Conservation (phyloP, 2,797 vertebrate genomes). For the Delichon dasypus region DNA sequence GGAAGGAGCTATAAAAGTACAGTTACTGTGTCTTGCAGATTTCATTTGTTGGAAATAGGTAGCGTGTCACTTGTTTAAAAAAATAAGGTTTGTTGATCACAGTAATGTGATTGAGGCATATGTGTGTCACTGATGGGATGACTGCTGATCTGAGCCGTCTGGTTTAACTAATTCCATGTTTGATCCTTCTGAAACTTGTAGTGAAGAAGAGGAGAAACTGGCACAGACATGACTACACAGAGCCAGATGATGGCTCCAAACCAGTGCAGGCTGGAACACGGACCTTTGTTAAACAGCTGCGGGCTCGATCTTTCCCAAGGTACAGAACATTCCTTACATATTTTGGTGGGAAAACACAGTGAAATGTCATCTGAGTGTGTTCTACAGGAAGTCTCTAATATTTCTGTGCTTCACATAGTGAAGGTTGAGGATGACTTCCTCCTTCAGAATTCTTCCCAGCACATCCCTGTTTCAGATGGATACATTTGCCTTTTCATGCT, state of each 20-base stretch:
- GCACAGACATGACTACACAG: constrained; percentile 98
- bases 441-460: not conserved
- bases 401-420: not conserved
- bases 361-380: not conserved
- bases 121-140: not conserved
- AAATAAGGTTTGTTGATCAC: not conserved
- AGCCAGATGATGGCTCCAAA: constrained; percentile 87
- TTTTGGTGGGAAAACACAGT: not conserved
- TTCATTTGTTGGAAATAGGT: not conserved
- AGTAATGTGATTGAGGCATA: not conserved
- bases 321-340: constrained; percentile 38
- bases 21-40: not conserved
- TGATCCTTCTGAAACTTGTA: constrained; percentile 62
- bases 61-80: not conserved
- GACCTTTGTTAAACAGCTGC: constrained; percentile 89
- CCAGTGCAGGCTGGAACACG: constrained; percentile 94
- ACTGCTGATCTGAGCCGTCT: not conserved
- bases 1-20: not conserved
- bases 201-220: constrained; percentile 97
- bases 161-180: constrained; percentile 8
- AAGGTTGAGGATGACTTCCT: not conserved
- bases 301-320: constrained; percentile 88
- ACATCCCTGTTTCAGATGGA: not conserved
- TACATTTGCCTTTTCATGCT: not conserved
- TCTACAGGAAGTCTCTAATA: not conserved